Conservation (phyloP, 2,797 vertebrate species). For the Arremon brunneinucha region DNA sequence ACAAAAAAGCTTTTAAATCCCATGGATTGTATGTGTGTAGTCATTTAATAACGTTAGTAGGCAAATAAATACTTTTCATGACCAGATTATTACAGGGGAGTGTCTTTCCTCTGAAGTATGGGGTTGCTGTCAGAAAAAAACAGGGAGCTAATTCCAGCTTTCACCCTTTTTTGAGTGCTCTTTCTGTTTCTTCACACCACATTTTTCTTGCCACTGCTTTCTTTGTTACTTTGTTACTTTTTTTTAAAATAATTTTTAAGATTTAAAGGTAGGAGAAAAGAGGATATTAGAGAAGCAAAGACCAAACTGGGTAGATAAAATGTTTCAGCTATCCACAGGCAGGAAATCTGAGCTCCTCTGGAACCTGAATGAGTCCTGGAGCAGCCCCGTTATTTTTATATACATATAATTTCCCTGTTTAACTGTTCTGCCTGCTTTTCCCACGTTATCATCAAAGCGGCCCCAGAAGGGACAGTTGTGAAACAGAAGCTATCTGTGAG, state of each 20-base stretch:
- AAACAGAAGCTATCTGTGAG: background rate
- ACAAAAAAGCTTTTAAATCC: background rate
- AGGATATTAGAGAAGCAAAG: background rate
- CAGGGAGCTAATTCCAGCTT: background rate
- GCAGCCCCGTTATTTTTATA: constrained; percentile 41
- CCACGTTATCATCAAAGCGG: constrained; percentile 53
- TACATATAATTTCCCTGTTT: constrained; percentile 14
- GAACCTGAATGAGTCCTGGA: constrained; percentile 55
- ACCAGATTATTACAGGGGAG: background rate
- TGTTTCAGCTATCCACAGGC: constrained; percentile 30
- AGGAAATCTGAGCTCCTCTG: constrained; percentile 29
- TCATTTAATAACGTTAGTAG: background rate
- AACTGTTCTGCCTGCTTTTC: constrained; percentile 36
- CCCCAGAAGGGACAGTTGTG: constrained; percentile 20
- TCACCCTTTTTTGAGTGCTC: background rate
- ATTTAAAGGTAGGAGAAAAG: background rate
- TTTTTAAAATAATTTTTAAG: background rate
- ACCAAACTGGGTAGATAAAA: constrained; percentile 3
- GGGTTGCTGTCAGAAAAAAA: background rate
- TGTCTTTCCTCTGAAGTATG: background rate
- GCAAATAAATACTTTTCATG: background rate
- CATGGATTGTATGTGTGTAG: background rate
- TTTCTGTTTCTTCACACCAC: background rate
- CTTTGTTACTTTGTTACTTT: background rate
- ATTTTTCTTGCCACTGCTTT: background rate